Conservation (phyloP, 2,113 vertebrate species). For the Stictonetta naevosa region DNA sequence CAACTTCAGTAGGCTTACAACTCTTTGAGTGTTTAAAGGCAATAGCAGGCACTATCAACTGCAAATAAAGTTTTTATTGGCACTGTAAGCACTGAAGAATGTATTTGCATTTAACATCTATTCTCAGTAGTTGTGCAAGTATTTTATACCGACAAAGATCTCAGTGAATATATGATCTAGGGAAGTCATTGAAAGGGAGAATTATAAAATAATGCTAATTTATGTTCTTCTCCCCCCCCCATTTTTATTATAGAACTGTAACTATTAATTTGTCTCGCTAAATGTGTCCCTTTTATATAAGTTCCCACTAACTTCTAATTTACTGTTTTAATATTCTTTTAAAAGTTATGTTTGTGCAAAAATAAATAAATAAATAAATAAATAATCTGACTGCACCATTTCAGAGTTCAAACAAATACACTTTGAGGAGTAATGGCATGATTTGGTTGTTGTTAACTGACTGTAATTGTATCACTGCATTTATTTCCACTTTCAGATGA, state of each 20-base stretch:
- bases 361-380: not conserved
- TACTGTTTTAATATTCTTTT: conserved; percentile 3
- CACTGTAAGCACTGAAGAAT: not conserved
- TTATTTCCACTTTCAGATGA: conserved; percentile 6
- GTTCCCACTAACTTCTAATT: not conserved
- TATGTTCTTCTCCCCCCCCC: not conserved
- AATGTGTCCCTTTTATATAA: not conserved
- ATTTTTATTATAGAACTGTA: not conserved
- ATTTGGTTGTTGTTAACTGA: not conserved
- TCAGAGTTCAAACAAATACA: not conserved
- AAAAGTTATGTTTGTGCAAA: not conserved
- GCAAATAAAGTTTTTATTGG: conserved; percentile 17
- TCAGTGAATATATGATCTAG: not conserved
- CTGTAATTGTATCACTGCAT: not conserved
- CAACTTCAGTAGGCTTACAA: not conserved
- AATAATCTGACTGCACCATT: not conserved
- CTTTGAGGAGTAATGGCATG: not conserved
- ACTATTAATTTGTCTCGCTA: conserved; percentile 25
- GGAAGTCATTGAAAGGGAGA: not conserved
- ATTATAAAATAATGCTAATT: not conserved
- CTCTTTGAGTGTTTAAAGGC: not conserved
- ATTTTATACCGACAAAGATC: conserved; percentile 3
- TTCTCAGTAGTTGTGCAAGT: not conserved
- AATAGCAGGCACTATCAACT: not conserved
- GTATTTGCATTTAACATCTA: not conserved